Percentiles rank a stretch among this genome's conserved stretches.
These are phyloP conservation scores for Epizoanthus scotinus DNA, from an alignment of 92 coral and sea anemone species.

Conservation along the genomic window DNA sequence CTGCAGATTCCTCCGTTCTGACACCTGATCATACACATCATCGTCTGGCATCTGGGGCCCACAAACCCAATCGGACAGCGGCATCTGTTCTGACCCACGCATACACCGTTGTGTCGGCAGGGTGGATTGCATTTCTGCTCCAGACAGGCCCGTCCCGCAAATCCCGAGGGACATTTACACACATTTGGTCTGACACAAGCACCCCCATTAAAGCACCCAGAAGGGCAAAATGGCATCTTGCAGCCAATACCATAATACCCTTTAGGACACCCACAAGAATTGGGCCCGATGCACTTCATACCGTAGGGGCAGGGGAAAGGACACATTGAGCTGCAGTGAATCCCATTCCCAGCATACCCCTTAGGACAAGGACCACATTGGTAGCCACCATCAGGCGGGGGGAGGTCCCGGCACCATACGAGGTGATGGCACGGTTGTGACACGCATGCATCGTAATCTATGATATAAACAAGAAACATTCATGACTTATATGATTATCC, in stretches of 20 bases:
- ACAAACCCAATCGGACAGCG: conserved; percentile 80
- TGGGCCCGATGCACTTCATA: conserved; percentile 75
- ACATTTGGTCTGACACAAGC: conserved; percentile 70
- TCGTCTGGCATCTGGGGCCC: conserved; percentile 76
- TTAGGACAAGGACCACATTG: conserved; percentile 50
- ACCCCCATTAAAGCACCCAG: conserved; percentile 88
- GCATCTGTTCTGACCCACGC: conserved; percentile 77
- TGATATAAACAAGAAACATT: not conserved
- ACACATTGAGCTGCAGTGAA: conserved; percentile 31
- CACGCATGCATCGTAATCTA: conserved; percentile 57
- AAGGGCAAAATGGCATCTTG: conserved; percentile 16
- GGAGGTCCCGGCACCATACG: conserved; percentile 59
- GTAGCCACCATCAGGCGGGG: conserved; percentile 31
- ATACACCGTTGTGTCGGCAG: conserved; percentile 76
- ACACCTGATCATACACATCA: conserved; percentile 78
- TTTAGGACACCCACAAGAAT: conserved; percentile 52
- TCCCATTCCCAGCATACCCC: conserved; percentile 15
- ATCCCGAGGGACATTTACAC: conserved; percentile 75
- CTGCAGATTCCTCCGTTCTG: conserved; percentile 83
- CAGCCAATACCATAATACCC: conserved; percentile 35
- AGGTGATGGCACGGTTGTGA: conserved; percentile 63
- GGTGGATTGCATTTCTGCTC: conserved; percentile 59
- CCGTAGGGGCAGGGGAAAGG: conserved; percentile 72
- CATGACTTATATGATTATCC: not conserved
- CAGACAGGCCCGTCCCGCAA: conserved; percentile 70